These are phyloP conservation scores for Mesocricetus auratus DNA, from an alignment of 2,113 vertebrate genomes.

Conservation along the genomic window DNA sequence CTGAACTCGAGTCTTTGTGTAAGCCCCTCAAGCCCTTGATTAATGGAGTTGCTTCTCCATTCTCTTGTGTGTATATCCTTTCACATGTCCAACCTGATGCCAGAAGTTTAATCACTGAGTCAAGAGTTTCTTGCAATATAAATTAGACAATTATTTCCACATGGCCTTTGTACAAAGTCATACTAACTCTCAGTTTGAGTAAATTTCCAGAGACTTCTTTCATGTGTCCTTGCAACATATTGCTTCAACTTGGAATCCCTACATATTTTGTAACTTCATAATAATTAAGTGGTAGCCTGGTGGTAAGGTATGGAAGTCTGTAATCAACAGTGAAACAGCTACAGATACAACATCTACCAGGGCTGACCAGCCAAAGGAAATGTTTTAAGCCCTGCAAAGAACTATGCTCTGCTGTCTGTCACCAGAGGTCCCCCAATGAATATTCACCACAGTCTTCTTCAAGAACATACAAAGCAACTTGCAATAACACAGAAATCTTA, in stretches of 20 bases:
- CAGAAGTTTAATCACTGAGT: conserved; percentile 34
- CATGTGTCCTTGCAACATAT: neutral
- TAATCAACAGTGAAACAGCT: neutral
- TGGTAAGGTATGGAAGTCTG: neutral
- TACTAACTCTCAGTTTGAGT: conserved; percentile 59
- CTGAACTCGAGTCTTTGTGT: too few relatives aligned
- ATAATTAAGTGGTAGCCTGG: neutral
- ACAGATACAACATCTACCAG: neutral
- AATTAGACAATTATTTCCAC: conserved; percentile 48
- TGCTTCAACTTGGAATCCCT: neutral
- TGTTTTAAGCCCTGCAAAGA: neutral
- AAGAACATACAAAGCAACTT: neutral
- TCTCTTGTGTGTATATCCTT: neutral
- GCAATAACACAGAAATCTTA: conserved; percentile 8
- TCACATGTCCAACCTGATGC: neutral
- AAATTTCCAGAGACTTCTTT: neutral
- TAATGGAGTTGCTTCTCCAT: neutral
- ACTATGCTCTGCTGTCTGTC: neutral
- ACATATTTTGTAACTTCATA: neutral
- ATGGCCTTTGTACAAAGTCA: conserved; percentile 37
- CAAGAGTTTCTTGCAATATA: conserved; percentile 29
- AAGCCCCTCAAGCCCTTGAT: too few relatives aligned
- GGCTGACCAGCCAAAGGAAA: neutral
- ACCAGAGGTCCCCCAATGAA: neutral
- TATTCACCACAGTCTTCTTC: neutral